These are phyloP conservation scores for Sturnus vulgaris DNA, from an alignment of 2,113 vertebrate genomes.

Conservation along the genomic window DNA sequence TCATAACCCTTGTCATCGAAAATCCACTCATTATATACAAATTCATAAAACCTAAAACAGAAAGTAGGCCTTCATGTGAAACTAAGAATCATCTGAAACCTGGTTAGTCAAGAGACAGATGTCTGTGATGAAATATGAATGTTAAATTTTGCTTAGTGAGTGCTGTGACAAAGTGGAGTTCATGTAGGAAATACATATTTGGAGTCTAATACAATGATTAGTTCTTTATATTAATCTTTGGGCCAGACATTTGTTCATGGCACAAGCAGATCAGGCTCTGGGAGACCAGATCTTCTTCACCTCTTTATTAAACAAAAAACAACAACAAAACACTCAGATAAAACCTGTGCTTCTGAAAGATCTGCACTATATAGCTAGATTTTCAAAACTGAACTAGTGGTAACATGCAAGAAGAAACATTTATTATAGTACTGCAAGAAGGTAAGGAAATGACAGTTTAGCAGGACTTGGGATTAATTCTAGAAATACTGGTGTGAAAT, in stretches of 20 bases:
- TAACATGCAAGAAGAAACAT: not conserved
- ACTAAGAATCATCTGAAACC: not conserved
- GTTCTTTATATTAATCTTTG: not conserved
- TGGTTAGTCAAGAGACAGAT: not conserved
- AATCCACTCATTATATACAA: not conserved
- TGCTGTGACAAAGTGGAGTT: not conserved
- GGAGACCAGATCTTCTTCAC: not conserved
- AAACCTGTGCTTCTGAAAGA: not conserved
- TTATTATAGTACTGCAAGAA: not conserved
- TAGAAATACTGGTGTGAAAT: not conserved
- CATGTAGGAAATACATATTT: not conserved
- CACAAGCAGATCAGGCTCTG: not conserved
- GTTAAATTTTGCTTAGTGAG: not conserved
- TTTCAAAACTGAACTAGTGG: not conserved
- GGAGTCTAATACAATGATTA: not conserved
- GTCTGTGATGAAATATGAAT: not conserved
- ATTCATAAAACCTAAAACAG: not conserved
- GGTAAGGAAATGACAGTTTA: not conserved
- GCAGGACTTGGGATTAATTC: not conserved
- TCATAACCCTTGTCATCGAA: not conserved
- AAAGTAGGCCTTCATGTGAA: constrained; percentile 5
- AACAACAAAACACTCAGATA: not conserved
- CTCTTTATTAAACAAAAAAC: not conserved
- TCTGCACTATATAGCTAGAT: not conserved
- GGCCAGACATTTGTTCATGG: not conserved